These are phyloP conservation scores for Oasisia sp. DNA, from an alignment of 2,888 invertebrate species.

Conservation along the genomic window DNA sequence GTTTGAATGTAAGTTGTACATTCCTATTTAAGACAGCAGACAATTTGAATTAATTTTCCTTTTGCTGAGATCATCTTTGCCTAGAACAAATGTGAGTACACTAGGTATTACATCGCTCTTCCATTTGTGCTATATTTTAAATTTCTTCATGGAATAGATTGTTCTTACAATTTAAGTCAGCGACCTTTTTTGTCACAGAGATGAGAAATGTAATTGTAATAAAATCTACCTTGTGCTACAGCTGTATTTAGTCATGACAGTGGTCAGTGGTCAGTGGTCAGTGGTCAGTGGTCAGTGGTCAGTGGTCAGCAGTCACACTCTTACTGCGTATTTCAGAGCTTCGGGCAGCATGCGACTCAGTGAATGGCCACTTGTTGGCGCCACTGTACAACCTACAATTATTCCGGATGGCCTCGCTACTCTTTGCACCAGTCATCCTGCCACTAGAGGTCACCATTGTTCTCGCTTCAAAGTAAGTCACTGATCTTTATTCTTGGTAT, in stretches of 20 bases:
- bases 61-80: no score
- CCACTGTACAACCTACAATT: conserved; percentile 89
- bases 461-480: conserved; percentile 72
- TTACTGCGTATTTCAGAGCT: conserved; percentile 71
- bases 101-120: no score
- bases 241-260: background rate
- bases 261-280: background rate
- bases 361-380: conserved; percentile 89
- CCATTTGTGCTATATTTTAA: background rate
- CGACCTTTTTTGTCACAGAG: background rate
- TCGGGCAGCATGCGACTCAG: conserved; percentile 91
- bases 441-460: conserved; percentile 82
- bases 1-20: no score
- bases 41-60: no score
- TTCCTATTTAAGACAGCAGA: no score
- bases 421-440: conserved; percentile 86
- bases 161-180: background rate
- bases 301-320: background rate
- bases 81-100: no score
- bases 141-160: background rate
- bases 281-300: background rate
- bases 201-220: background rate
- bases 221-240: background rate
- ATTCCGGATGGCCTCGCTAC: conserved; percentile 81
- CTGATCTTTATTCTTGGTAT: background rate